Percentiles rank a stretch among this genome's conserved stretches.
Evolutionary conservation across 2,888 invertebrate genomes (phyloP).

Genomic region (Patella ulyssiponensis): DNA sequence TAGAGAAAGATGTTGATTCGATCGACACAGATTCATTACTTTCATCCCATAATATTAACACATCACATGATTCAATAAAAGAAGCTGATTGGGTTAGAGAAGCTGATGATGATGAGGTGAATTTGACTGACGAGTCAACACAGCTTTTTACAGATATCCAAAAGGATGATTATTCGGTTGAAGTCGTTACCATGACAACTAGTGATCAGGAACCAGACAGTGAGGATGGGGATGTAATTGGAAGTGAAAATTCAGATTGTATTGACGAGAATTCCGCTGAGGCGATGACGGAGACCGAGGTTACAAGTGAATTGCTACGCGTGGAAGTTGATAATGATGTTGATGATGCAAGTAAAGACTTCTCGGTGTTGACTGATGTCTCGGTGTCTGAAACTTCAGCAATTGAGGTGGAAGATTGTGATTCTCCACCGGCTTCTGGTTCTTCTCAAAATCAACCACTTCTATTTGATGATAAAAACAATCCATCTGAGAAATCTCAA

Average conservation of each 20-base stretch:
- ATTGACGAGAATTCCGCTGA: neutral
- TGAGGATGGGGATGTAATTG: conserved; percentile 23
- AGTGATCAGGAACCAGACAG: neutral
- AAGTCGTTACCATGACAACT: neutral
- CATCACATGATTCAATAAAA: too few relatives aligned
- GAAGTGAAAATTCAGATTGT: neutral
- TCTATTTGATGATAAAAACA: neutral
- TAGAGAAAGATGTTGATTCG: too few relatives aligned
- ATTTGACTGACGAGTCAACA: neutral
- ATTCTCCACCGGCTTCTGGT: conserved; percentile 26
- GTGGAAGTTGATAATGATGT: conserved; percentile 26
- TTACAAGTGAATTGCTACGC: neutral
- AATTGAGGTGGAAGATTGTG: conserved; percentile 40
- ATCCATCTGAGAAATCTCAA: too few relatives aligned
- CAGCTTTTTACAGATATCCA: neutral
- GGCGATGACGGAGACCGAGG: neutral
- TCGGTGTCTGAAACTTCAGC: conserved; percentile 36
- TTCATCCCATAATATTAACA: too few relatives aligned
- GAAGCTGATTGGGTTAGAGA: neutral
- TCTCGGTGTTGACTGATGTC: conserved; percentile 33
- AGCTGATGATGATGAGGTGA: neutral
- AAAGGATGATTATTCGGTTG: too few relatives aligned
- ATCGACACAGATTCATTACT: too few relatives aligned
- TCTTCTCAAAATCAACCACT: conserved; percentile 29
- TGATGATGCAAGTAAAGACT: conserved; percentile 15